Evolutionary conservation across 1,140 invertebrate genomes (phyloP), one percentile per base, ranked within the genome.

Genomic region (Chrysoperla carnea): DNA sequence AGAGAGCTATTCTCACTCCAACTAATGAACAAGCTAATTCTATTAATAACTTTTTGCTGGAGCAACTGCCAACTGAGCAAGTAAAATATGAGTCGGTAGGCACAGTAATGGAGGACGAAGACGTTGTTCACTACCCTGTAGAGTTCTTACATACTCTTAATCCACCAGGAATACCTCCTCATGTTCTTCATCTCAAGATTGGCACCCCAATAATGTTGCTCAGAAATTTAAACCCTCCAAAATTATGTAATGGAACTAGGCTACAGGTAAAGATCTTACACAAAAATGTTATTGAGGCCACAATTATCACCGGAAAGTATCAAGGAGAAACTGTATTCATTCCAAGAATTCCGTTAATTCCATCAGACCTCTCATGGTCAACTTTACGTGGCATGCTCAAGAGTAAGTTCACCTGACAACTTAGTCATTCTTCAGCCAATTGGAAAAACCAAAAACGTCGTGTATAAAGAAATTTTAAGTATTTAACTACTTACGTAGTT

Each of bases 131-230:
- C 38, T 50, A 46, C 48, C 41, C 45, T 12, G 41, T 35, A 1
- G 48, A 47, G 27, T 47, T 51, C 43, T 43, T 49, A 37, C 45
- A 47, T 13, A 40, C 46, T 11, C 13, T 54, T 14, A 48, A 51
- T 37, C 40, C 45, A 12, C 41, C 52, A 15, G 48, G 50, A 28
- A 27, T 48, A 11, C 50, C 51, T 41, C 47, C 48, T 13, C 57
- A 62, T 41, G 46, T 50, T 39, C 42, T 64, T 6, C 15, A 44
- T 41, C 48, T 63, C 43, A 61, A 61, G 51, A 37, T 60, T 15
- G 57, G 56, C 14, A 42, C 48, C 6, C 48, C 53, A 9, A 55
- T 67, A 23, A 65, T 67, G 31, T 38, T 67, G 33, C 44, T 67
- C 4, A 45, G 53, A 40, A 61, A 60, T 46, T 47, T 57, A 38